Evolutionary conservation across 2,888 invertebrate species (phyloP), one percentile per base, ranked within the genome.

Genomic region (Labia minor): DNA sequence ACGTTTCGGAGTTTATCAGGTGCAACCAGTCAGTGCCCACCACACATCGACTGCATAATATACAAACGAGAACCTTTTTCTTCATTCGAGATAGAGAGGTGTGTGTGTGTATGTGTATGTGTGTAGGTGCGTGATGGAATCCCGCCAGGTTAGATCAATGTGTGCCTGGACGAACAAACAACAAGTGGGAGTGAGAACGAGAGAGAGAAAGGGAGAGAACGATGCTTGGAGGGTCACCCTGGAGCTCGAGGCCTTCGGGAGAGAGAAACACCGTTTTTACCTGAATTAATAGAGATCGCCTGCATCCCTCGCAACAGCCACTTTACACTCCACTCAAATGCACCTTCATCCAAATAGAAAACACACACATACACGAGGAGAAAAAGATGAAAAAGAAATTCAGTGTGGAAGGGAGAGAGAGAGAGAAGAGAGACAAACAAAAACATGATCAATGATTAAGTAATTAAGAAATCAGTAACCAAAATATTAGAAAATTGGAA

Each of bases 41-140:
- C 26, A 26, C 26, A 26, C 49, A 49, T 14, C 8, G 49, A 26
- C 26, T 49, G 49, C 49, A 49, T 49, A 49, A 49, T n/a, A 33
- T 33, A 49, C 49, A 49, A 49, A 49, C 49, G 49, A 49, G 49
- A 49, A 49, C 49, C 49, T 16, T 14, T 16, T 49, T 49, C 14
- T 49, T n/a, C 2, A 49, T 14, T 49, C 26, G n/a, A n/a, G n/a
- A n/a, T n/a, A n/a, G 33, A 11, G 33, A 4, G 49, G 49, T 49
- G 2, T 49, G 49, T 49, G 14, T 49, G 49, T 49, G 49, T 49
- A 16, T 49, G 49, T 49, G 49, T 49, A n/a, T n/a, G 49, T 49
- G 49, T 49, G 49, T 49, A 49, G 49, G 49, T 49, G 49, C 49
- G 49, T 49, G 49, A 49, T 49, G 49, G 49, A 49, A 49, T 49